A percentile compares a stretch with the other conserved stretches of the same genome.
These are phyloP conservation scores for Bagarius yarrelli DNA, from an alignment of 2,113 vertebrate genomes.

Conservation along the genomic window DNA sequence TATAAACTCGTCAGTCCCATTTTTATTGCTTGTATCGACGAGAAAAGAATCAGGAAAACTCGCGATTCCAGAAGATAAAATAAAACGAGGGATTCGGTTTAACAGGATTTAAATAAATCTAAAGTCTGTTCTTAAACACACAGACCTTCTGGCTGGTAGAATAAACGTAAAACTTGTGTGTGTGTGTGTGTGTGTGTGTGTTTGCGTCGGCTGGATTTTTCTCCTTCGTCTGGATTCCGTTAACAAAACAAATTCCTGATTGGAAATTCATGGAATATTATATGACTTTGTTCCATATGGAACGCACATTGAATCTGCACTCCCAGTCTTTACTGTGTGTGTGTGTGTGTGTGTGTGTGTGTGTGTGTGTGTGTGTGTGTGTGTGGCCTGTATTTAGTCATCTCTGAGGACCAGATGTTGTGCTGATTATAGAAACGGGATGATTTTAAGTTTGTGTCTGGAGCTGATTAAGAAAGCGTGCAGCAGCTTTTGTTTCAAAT, in stretches of 20 bases:
- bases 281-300: conserved; percentile 34
- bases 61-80: too few species aligned
- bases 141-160: not conserved
- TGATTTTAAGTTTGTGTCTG: not conserved
- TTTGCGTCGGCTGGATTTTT: not conserved
- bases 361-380: not conserved
- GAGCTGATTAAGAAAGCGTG: not conserved
- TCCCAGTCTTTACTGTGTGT: not conserved
- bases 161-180: not conserved
- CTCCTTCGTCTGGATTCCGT: not conserved
- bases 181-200: not conserved
- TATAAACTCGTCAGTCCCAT: too few species aligned
- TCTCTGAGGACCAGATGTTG: not conserved
- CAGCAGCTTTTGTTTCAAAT: not conserved
- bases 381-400: not conserved
- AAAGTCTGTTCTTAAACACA: not conserved
- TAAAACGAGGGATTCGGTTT: not conserved
- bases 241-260: conserved; percentile 3
- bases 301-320: conserved; percentile 17
- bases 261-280: conserved; percentile 13
- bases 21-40: too few species aligned
- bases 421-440: not conserved
- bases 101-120: not conserved
- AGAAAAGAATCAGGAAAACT: not conserved
- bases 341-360: not conserved